Percentiles rank a stretch among this genome's conserved stretches.
phyloP scores from a whole-genome alignment of 1,140 invertebrate species.

The Caerostris darwini region DNA sequence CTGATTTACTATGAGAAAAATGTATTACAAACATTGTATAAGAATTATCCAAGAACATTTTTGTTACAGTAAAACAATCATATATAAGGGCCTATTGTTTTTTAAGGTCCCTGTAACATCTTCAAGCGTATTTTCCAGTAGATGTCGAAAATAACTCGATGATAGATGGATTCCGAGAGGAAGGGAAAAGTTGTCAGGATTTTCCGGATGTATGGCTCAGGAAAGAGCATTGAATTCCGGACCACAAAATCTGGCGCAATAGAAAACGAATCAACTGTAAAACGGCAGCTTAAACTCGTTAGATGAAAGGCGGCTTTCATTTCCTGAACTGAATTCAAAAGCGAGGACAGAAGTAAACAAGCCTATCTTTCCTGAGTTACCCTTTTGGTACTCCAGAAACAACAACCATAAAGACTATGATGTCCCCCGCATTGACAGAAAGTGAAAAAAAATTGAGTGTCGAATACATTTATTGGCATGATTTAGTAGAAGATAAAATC shows the following conservation, averaged over 20 bases:
- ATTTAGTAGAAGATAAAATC: no score
- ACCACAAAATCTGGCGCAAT: slow-evolving; percentile 20
- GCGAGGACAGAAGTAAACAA: background rate
- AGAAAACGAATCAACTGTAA: slow-evolving; percentile 38
- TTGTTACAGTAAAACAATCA: background rate
- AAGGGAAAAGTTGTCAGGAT: slow-evolving; percentile 22
- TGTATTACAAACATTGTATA: no score
- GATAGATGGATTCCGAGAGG: background rate
- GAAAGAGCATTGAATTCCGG: slow-evolving; percentile 55
- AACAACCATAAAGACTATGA: background rate
- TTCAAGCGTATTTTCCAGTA: background rate
- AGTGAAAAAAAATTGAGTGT: no score
- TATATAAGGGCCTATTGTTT: background rate
- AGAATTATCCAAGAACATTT: background rate
- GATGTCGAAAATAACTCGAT: slow-evolving; percentile 1
- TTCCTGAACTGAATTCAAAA: slow-evolving; percentile 36
- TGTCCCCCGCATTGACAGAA: background rate
- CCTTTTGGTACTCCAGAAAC: background rate
- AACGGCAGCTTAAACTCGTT: slow-evolving; percentile 64
- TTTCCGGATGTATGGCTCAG: slow-evolving; percentile 32
- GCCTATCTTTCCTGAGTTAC: background rate
- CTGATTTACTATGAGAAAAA: no score
- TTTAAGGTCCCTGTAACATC: background rate
- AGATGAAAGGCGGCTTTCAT: slow-evolving; percentile 35
- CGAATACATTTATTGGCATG: no score